Evolutionary conservation across 2,113 vertebrate genomes (phyloP).

Genomic region (Pan paniscus): DNA sequence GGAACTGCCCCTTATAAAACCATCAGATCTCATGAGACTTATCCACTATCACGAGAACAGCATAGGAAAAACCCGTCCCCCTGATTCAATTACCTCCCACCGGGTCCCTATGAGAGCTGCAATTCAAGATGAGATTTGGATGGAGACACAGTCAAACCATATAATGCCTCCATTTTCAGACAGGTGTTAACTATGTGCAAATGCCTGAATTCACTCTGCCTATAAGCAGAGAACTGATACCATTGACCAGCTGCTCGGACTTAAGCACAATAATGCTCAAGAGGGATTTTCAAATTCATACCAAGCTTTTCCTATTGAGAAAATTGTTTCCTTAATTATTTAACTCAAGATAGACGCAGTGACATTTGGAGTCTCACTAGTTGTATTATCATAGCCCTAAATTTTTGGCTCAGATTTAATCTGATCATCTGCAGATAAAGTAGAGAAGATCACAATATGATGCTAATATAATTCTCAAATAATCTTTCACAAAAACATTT

Average conservation of each 20-base stretch:
- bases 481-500: neutral
- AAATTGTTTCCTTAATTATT: constrained; percentile 20
- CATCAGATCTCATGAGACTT: too few relatives aligned
- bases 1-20: too few relatives aligned
- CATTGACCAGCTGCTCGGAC: neutral
- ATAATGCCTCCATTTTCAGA: neutral
- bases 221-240: neutral
- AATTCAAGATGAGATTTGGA: too few relatives aligned
- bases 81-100: too few relatives aligned
- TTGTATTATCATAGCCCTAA: neutral
- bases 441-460: neutral
- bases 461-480: neutral
- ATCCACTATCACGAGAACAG: too few relatives aligned
- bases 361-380: neutral
- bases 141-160: too few relatives aligned
- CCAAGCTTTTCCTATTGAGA: neutral
- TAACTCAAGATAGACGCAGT: constrained; percentile 2
- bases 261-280: neutral
- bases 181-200: neutral
- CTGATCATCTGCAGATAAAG: neutral
- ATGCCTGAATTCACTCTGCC: neutral
- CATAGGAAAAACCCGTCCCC: too few relatives aligned
- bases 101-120: too few relatives aligned
- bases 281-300: constrained; percentile 15
- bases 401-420: neutral